Base-by-base conservation (phyloP, 2,888 invertebrate genomes). In the Helobdella robusta region DNA sequence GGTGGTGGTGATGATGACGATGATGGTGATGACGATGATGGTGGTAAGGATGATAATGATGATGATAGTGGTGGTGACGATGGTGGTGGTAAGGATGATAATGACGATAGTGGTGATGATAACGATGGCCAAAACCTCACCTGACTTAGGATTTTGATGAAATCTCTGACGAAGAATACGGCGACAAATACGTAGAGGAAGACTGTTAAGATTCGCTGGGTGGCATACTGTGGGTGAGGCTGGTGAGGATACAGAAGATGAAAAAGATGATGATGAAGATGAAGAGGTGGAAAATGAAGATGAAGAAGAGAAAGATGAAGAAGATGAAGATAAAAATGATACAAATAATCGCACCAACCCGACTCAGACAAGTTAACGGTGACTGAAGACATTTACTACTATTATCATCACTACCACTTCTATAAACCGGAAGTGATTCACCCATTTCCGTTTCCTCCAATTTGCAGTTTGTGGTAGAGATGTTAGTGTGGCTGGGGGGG, bases 101-200 rank as follows among this genome's bases (percentile, higher is more conserved):
- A n/a, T n/a, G n/a, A n/a, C 23, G 52, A 20, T 50, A 23, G 23
- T 20, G 52, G 20, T 50, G 52, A 50, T 50, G 20, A 23, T 50
- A 18, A 40, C 40, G 52, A 50, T 50, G 20, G 52, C 6, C 23
- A 23, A 23, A 20, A 6, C 15, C 52, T 50, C 61, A 70, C 72
- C 68, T 69, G 69, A 52, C 66, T 68, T 36, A 70, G 15, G 15
- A 72, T 59, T 61, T 72, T 72, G 40, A 68, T 65, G 23, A 70
- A 18, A 28, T 72, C 72, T 44, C 69, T 64, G n/a, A 70, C 20
- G 34, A 71, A 52, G 50, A 72, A 68, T 2, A 72, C 30, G 28
- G 62, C 50, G 20, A 69, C 68, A 58, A 72, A 71, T 15, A 70
- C 25, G 65, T 68, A 58, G 56, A 56, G 56, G n/a, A 64, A 32